A percentile compares a stretch with the other conserved stretches of the same genome.
Evolutionary conservation across 2,888 invertebrate species (phyloP).

Genomic region (Aelia acuminata): DNA sequence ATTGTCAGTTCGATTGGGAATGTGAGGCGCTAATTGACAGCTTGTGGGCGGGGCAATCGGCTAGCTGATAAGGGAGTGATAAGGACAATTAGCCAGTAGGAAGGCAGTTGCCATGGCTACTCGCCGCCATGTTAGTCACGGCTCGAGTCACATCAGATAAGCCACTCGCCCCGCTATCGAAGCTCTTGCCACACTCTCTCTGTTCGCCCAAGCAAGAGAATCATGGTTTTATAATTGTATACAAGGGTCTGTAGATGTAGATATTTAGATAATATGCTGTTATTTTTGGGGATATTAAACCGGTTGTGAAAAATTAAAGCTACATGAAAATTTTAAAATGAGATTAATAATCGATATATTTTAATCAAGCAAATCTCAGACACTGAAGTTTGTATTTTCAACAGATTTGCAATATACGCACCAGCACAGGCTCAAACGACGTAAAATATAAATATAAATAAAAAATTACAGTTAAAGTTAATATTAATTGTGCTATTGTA

Average conservation of each 20-base stretch:
- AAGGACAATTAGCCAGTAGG: constrained; percentile 44
- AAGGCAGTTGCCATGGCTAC: constrained; percentile 27
- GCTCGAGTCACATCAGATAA: background rate
- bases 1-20: background rate
- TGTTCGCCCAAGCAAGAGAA: background rate
- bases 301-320: no score
- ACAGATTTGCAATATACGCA: no score
- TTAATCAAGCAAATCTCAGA: no score
- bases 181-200: background rate
- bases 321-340: no score
- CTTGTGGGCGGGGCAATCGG: constrained; percentile 12
- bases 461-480: background rate
- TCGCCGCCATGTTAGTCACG: constrained; percentile 10
- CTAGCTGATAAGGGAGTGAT: constrained; percentile 12
- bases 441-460: background rate
- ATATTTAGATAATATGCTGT: no score
- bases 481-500: background rate
- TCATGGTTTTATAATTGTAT: background rate
- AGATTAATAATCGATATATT: no score
- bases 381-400: no score
- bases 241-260: background rate
- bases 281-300: no score
- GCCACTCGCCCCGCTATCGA: background rate
- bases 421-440: no score
- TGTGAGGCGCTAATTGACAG: background rate